Evolutionary conservation across 2,113 vertebrate genomes (phyloP).

Genomic region (Hippocampus zosterae): DNA sequence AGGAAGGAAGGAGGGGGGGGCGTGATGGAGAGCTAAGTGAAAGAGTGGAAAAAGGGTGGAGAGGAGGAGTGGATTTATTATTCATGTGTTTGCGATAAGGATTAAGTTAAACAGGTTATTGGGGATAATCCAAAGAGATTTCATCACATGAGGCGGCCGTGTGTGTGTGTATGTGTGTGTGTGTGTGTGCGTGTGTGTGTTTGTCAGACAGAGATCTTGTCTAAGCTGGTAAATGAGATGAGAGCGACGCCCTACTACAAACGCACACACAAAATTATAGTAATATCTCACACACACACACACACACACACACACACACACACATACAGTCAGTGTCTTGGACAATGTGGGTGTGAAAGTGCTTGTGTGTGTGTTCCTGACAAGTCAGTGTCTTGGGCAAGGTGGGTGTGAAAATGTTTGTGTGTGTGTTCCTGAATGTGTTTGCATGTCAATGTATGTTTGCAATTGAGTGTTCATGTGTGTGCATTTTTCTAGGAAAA

Average conservation of each 20-base stretch:
- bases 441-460: background rate
- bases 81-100: constrained; percentile 73
- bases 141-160: constrained; percentile 61
- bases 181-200: constrained; percentile 21
- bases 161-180: constrained; percentile 25
- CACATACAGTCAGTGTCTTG: constrained; percentile 10
- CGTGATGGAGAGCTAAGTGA: constrained; percentile 48
- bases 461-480: constrained; percentile 5
- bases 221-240: constrained; percentile 67
- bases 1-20: constrained; percentile 34
- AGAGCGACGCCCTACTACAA: constrained; percentile 35
- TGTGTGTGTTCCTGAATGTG: background rate
- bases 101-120: constrained; percentile 78
- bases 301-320: constrained; percentile 15
- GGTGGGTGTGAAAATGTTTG: background rate
- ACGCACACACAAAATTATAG: constrained; percentile 3
- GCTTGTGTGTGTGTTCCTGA: background rate
- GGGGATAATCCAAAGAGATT: constrained; percentile 71
- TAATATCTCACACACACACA: background rate
- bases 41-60: constrained; percentile 28
- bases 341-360: background rate
- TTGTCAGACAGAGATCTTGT: constrained; percentile 59
- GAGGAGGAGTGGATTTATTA: constrained; percentile 60
- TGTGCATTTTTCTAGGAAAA: background rate
- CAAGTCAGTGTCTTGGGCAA: background rate